phyloP scores from a whole-genome alignment of 1,140 invertebrate genomes.

The Zaprionus capensis region DNA sequence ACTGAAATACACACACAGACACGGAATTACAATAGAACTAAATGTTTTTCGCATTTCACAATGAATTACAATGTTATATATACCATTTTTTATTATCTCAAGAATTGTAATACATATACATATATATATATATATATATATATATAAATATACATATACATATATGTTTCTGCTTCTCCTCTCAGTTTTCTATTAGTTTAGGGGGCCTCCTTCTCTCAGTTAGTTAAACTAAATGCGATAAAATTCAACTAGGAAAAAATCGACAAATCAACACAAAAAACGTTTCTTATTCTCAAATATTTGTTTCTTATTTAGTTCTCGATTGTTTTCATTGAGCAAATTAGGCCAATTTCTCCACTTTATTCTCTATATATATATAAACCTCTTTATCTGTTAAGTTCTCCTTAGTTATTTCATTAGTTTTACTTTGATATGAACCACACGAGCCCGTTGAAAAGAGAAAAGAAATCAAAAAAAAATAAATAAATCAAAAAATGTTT shows the following conservation, averaged over 20 bases:
- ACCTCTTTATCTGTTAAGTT: constrained; percentile 23
- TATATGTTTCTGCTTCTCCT: constrained; percentile 28
- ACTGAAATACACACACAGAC: constrained; percentile 82
- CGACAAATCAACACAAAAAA: constrained; percentile 7
- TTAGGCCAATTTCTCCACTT: constrained; percentile 59
- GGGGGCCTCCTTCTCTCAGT: constrained; percentile 40
- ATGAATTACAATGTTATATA: constrained; percentile 46
- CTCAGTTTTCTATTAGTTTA: constrained; percentile 7
- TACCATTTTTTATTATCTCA: constrained; percentile 58
- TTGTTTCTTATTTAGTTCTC: constrained; percentile 38
- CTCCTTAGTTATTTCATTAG: constrained; percentile 17
- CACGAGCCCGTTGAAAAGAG: constrained; percentile 23
- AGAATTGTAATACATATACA: constrained; percentile 65
- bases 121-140: neutral
- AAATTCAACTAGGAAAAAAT: constrained; percentile 68
- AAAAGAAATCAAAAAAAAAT: constrained; percentile 20
- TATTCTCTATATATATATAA: constrained; percentile 25
- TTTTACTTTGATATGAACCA: constrained; percentile 60
- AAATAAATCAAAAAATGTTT: neutral
- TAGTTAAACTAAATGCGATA: constrained; percentile 73
- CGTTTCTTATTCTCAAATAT: constrained; percentile 21
- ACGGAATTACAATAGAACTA: constrained; percentile 83
- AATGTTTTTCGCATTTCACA: constrained; percentile 64
- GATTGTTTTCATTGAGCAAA: constrained; percentile 61
- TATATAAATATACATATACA: neutral